Percentiles rank a stretch among this genome's conserved stretches.
Evolutionary conservation across 2,888 invertebrate species (phyloP).

Genomic region (Polyommatus icarus): DNA sequence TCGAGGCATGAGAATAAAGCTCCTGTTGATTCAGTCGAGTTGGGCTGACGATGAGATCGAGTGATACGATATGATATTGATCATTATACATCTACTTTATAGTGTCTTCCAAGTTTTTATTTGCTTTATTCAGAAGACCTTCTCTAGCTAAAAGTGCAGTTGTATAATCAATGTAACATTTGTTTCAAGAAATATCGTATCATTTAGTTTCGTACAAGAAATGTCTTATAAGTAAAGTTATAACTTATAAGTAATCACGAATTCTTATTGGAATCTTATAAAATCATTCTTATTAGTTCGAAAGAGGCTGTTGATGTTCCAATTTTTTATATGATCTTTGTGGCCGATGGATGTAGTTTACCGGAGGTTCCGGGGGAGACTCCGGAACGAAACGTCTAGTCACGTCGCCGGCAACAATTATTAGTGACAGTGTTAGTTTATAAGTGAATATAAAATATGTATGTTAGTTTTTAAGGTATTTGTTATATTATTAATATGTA

Average conservation of each 20-base stretch:
- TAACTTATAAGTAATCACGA: not conserved
- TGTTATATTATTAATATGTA: no score
- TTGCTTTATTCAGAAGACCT: conserved; percentile 7
- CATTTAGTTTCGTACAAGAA: no score
- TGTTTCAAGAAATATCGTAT: no score
- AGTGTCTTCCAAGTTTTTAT: conserved; percentile 17
- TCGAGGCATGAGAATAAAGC: not conserved
- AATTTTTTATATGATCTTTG: not conserved
- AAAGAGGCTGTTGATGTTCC: not conserved
- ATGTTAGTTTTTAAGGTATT: no score
- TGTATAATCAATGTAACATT: not conserved
- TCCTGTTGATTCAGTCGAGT: conserved; percentile 22
- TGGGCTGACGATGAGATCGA: conserved; percentile 50
- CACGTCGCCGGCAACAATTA: no score
- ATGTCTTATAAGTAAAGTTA: no score
- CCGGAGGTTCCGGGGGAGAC: no score
- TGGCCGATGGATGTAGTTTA: no score
- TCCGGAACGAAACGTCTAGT: no score
- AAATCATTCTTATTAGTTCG: not conserved
- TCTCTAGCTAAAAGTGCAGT: not conserved
- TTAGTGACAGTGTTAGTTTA: no score
- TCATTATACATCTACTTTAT: conserved; percentile 45
- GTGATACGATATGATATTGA: conserved; percentile 62
- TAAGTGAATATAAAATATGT: no score
- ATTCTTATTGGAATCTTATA: not conserved